These are phyloP conservation scores for Polydrusus cervinus DNA, from an alignment of 2,888 invertebrate species.

Conservation along the genomic window DNA sequence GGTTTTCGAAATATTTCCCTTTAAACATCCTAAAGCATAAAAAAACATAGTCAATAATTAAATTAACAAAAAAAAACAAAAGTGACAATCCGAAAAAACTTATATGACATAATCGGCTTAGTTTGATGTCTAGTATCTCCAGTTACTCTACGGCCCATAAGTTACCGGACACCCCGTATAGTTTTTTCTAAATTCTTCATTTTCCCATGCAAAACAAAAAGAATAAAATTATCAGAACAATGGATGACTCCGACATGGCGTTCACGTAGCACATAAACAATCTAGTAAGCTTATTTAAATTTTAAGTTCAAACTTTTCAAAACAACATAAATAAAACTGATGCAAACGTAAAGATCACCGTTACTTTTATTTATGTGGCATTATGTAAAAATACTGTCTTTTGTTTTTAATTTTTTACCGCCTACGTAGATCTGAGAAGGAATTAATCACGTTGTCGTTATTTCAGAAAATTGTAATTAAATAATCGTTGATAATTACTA, in stretches of 20 bases:
- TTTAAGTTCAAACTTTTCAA: constrained; percentile 22
- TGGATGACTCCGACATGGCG: constrained; percentile 23
- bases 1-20: no score
- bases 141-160: no score
- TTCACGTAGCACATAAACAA: constrained; percentile 42
- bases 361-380: constrained; percentile 3
- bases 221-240: constrained; percentile 19
- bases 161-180: no score
- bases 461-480: background rate
- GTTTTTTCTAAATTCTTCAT: background rate
- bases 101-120: no score
- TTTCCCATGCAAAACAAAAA: constrained; percentile 20
- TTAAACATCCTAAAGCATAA: no score
- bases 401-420: constrained; percentile 17
- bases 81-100: no score
- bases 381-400: constrained; percentile 6
- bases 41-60: no score
- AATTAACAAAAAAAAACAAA: no score
- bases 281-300: constrained; percentile 35
- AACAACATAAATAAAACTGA: constrained; percentile 29
- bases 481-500: no score
- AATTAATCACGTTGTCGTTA: background rate
- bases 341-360: constrained; percentile 3
- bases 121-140: no score
- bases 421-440: background rate